These are phyloP conservation scores for Acronicta leporina DNA, from an alignment of 2,888 invertebrate genomes.

Conservation along the genomic window DNA sequence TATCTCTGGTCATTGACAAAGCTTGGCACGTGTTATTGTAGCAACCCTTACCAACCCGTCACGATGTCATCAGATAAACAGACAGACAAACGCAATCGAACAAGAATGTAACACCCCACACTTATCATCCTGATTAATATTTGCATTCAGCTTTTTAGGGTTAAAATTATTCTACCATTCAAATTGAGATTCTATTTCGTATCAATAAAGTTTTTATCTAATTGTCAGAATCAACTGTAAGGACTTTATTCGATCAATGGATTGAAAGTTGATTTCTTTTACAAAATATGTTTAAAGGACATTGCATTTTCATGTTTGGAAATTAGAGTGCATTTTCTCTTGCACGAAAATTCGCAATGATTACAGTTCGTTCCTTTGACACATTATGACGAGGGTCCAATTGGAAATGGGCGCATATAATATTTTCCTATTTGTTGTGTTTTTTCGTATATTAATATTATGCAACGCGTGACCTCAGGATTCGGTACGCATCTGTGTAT, in stretches of 20 bases:
- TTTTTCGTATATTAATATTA: conserved; percentile 72
- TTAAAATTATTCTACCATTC: conserved; percentile 42
- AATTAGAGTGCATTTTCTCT: conserved; percentile 43
- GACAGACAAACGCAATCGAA: conserved; percentile 64
- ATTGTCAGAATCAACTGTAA: conserved; percentile 28
- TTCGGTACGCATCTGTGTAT: conserved; percentile 78
- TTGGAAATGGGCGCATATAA: conserved; percentile 73
- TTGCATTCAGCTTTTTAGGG: conserved; percentile 70
- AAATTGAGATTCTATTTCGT: conserved; percentile 27
- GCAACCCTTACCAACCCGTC: conserved; percentile 62
- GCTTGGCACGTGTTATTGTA: conserved; percentile 68
- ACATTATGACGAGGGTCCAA: conserved; percentile 72
- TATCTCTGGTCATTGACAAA: conserved; percentile 65
- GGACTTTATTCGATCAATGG: conserved; percentile 32
- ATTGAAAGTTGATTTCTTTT: conserved; percentile 34
- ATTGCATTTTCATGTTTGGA: conserved; percentile 3
- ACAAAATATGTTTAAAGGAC: conserved; percentile 4
- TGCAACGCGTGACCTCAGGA: conserved; percentile 71
- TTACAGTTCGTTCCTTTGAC: conserved; percentile 71
- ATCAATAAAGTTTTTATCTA: conserved; percentile 26
- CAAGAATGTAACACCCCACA: conserved; percentile 62
- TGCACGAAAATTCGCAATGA: conserved; percentile 41
- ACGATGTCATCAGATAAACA: conserved; percentile 69
- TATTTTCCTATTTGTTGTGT: conserved; percentile 71
- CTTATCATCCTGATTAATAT: conserved; percentile 75